Evolutionary conservation across 2,113 vertebrate species (phyloP).

Genomic region (Bufo bufo): DNA sequence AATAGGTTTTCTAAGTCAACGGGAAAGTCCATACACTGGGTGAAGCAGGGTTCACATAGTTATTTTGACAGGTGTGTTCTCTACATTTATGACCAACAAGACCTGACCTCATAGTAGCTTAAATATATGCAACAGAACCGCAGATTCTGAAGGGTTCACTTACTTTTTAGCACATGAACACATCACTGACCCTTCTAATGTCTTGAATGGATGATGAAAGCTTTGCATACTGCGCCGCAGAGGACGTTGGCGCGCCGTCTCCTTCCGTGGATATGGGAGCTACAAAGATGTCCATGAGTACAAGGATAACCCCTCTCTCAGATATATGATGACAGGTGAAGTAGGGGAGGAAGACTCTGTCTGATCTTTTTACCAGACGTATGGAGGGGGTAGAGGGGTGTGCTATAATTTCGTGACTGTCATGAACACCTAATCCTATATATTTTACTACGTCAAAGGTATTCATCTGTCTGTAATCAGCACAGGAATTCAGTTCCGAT

Average conservation of each 20-base stretch:
- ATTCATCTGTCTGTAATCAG: slow-evolving; percentile 61
- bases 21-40: too few species aligned
- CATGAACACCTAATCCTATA: slow-evolving; percentile 52
- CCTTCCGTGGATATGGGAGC: not conserved
- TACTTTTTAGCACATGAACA: too few species aligned
- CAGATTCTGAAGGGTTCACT: too few species aligned
- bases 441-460: slow-evolving; percentile 34
- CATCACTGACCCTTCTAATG: too few species aligned
- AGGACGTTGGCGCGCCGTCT: not conserved
- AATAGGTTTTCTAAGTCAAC: too few species aligned
- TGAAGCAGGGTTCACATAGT: too few species aligned
- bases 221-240: too few species aligned
- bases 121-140: too few species aligned
- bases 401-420: slow-evolving; percentile 22
- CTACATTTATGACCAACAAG: too few species aligned
- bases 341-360: slow-evolving; percentile 20
- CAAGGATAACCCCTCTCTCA: not conserved
- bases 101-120: too few species aligned
- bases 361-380: slow-evolving; percentile 46
- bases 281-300: not conserved
- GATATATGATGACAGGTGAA: slow-evolving; percentile 39
- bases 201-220: too few species aligned
- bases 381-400: not conserved
- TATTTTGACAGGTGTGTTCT: too few species aligned
- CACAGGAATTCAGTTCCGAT: slow-evolving; percentile 58